Percentiles rank a stretch among this genome's conserved stretches.
Conservation (phyloP, 2,888 invertebrate genomes). For the Acleris laterana region DNA sequence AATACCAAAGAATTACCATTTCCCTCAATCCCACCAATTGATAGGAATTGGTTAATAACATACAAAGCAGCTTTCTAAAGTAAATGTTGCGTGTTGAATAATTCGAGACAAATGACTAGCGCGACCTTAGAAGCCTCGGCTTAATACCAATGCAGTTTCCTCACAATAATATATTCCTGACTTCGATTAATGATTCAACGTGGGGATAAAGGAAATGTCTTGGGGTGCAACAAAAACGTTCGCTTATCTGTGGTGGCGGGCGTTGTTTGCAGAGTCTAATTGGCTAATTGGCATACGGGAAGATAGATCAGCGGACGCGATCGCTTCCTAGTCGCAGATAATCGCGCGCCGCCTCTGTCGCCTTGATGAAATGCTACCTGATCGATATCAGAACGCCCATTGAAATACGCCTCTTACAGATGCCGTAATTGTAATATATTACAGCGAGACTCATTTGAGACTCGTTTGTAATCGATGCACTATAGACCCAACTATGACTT, state of each 20-base stretch:
- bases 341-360: slow-evolving; percentile 60
- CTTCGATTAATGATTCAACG: slow-evolving; percentile 43
- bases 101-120: slow-evolving; percentile 51
- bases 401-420: slow-evolving; percentile 68
- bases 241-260: slow-evolving; percentile 61
- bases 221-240: slow-evolving; percentile 56
- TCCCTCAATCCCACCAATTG: slow-evolving; percentile 24
- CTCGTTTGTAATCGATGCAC: slow-evolving; percentile 38
- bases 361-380: slow-evolving; percentile 75
- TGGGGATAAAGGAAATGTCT: slow-evolving; percentile 50
- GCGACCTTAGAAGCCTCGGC: slow-evolving; percentile 39
- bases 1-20: slow-evolving; percentile 5
- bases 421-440: slow-evolving; percentile 62
- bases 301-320: slow-evolving; percentile 74
- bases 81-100: slow-evolving; percentile 37
- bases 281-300: slow-evolving; percentile 82
- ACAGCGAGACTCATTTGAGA: slow-evolving; percentile 31
- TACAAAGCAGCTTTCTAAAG: slow-evolving; percentile 34
- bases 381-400: slow-evolving; percentile 73
- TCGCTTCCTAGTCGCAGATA: slow-evolving; percentile 78
- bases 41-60: slow-evolving; percentile 34
- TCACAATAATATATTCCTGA: slow-evolving; percentile 41
- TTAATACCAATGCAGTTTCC: slow-evolving; percentile 28
- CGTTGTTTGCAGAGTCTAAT: slow-evolving; percentile 78
- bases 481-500: slow-evolving; percentile 15